Percentiles rank a stretch among this genome's conserved stretches.
These are phyloP conservation scores for Portevinia maculata DNA, from an alignment of 2,888 invertebrate species.

Conservation along the genomic window DNA sequence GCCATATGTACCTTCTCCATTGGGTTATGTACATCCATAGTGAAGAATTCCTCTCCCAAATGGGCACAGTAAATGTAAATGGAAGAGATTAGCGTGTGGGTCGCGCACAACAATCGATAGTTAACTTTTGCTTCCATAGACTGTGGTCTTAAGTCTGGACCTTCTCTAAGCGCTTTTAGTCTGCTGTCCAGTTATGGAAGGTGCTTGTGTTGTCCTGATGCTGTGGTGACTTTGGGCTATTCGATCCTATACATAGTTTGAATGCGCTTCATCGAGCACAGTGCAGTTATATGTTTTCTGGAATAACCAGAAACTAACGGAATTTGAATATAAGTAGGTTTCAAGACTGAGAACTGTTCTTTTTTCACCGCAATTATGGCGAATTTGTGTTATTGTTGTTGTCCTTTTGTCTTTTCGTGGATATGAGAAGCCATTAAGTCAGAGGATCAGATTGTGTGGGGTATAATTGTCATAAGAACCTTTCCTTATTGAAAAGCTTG, in stretches of 20 bases:
- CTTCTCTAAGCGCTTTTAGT: conserved; percentile 16
- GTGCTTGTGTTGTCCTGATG: conserved; percentile 58
- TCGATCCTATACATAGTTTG: conserved; percentile 43
- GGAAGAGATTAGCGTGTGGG: conserved; percentile 71
- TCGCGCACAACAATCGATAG: conserved; percentile 66
- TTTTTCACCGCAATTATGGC: conserved; percentile 46
- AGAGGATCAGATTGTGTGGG: conserved; percentile 57
- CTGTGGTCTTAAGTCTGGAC: conserved; percentile 31
- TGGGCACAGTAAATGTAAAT: conserved; percentile 65
- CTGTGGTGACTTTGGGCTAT: conserved; percentile 54
- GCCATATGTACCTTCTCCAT: conserved; percentile 46
- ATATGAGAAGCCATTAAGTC: conserved; percentile 39
- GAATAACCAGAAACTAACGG: conserved; percentile 59
- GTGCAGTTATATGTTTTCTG: conserved; percentile 52
- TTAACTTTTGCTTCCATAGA: conserved; percentile 46
- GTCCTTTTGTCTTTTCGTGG: conserved; percentile 16
- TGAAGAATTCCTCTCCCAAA: conserved; percentile 39
- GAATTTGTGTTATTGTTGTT: background rate
- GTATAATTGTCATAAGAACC: conserved; percentile 42
- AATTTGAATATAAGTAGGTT: conserved; percentile 50
- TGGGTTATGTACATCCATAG: conserved; percentile 16
- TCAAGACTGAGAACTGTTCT: conserved; percentile 41
- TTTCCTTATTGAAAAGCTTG: conserved; percentile 36
- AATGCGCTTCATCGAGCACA: conserved; percentile 45
- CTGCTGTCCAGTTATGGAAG: conserved; percentile 66